Evolutionary conservation across 1,140 invertebrate species (phyloP), one percentile per base, ranked within the genome.

Genomic region (Cheumatopsyche charites): DNA sequence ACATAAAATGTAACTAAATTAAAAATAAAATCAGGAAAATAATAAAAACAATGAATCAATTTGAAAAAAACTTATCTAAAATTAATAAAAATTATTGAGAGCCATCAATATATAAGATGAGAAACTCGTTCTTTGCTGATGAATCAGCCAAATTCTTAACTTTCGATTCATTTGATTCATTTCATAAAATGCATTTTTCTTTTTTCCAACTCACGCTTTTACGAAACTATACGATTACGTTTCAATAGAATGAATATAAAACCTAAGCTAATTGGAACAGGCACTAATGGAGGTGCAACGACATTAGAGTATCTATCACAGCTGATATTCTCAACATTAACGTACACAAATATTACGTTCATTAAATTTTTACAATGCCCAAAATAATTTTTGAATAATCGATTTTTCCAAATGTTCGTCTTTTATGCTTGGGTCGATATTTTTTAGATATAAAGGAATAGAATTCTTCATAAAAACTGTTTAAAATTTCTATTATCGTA

Each of bases 241-340:
- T 13, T 52, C 47, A 9, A 17, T 17, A 52, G 19, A 52, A 36
- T 4, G 9, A 4, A 36, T 36, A 4, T 4, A 3, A 36, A 36
- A 36, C 3, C 29, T 52, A 1, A 19, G n/a, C 1, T n/a, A 52
- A 52, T 52, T 52, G 47, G 19, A 52, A 4, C 47, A 15, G 9
- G 19, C 47, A 1, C 15, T 52, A 52, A 52, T 17, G 2, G 47
- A 52, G 45, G 47, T 17, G 19, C 47, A 17, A 17, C 47, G 15
- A 52, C 15, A 52, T 19, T 1, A 9, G 47, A 17, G 9, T n/a
- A 4, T 7, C 45, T 7, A 52, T 52, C 19, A 52, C n/a, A 9
- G 1, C 47, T 17, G 47, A 52, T 52, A 52, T 52, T 17, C 47
- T 17, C 47, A 52, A 52, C n/a, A n/a, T n/a, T n/a, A n/a, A n/a